Percentiles rank a stretch among this genome's conserved stretches.
Conservation (phyloP, 2,113 vertebrate species). For the Tamias sibiricus region DNA sequence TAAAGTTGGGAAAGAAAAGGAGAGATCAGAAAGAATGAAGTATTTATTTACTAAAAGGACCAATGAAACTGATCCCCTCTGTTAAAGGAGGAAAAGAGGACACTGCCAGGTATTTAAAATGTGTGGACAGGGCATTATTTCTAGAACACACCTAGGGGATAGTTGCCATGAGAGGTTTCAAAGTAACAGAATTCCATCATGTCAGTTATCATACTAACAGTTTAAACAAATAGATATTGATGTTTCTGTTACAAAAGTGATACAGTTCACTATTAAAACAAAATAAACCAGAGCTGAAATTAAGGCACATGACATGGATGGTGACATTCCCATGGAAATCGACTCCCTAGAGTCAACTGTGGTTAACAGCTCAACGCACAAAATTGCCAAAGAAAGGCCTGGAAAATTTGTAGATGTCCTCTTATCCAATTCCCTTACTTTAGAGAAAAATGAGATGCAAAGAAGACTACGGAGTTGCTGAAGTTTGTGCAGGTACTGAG, state of each 20-base stretch:
- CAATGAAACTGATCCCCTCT: conserved; percentile 52
- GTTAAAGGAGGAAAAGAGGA: conserved; percentile 52
- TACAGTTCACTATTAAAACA: not conserved
- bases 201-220: not conserved
- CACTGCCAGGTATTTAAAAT: conserved; percentile 66
- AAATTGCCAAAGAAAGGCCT: not conserved
- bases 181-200: not conserved
- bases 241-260: not conserved
- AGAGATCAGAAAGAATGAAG: conserved; percentile 53
- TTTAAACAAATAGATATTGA: not conserved
- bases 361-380: not conserved
- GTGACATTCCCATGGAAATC: not conserved
- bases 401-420: not conserved
- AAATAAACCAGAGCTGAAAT: not conserved
- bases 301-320: not conserved
- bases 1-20: conserved; percentile 72
- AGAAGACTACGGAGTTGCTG: not conserved
- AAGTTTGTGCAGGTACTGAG: not conserved
- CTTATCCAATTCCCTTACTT: not conserved
- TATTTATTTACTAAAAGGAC: conserved; percentile 73
- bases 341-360: not conserved
- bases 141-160: not conserved
- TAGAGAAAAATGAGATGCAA: not conserved
- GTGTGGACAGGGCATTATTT: not conserved
- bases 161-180: not conserved